Conservation (phyloP, 2,888 invertebrate species). For the Campoplex capitator region DNA sequence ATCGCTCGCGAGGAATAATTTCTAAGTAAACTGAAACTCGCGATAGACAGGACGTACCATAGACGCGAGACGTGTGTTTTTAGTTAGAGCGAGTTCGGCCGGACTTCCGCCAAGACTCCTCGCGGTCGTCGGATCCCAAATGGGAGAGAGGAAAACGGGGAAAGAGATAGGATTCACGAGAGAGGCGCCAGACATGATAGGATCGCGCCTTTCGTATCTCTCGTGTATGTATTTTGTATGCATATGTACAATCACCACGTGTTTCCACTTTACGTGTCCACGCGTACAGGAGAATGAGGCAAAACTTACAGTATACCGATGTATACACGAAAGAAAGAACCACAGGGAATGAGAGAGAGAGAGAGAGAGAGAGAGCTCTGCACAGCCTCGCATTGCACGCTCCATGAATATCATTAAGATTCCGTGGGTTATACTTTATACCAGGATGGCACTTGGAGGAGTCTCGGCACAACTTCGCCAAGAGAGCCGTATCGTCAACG, state of each 20-base stretch:
- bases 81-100: conserved; percentile 70
- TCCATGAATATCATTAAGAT: conserved; percentile 66
- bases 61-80: conserved; percentile 68
- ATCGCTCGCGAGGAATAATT: conserved; percentile 41
- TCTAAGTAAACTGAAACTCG: conserved; percentile 35
- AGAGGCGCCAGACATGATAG: conserved; percentile 61
- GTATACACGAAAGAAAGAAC: conserved; percentile 1
- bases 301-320: conserved; percentile 23
- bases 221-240: conserved; percentile 46
- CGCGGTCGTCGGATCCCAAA: conserved; percentile 64
- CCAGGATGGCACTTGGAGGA: conserved; percentile 49
- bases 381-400: conserved; percentile 59
- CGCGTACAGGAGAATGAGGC: conserved; percentile 41
- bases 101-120: conserved; percentile 74
- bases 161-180: conserved; percentile 51
- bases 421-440: conserved; percentile 54
- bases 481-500: conserved; percentile 55
- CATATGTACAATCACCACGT: conserved; percentile 58
- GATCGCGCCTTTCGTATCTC: conserved; percentile 45
- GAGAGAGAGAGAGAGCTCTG: conserved; percentile 39
- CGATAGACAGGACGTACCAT: conserved; percentile 68
- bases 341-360: conserved; percentile 48
- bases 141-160: conserved; percentile 44
- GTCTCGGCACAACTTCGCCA: conserved; percentile 24
- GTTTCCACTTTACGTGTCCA: conserved; percentile 66